Conservation (phyloP, 2,113 vertebrate species). For the Paratilapia polleni region DNA sequence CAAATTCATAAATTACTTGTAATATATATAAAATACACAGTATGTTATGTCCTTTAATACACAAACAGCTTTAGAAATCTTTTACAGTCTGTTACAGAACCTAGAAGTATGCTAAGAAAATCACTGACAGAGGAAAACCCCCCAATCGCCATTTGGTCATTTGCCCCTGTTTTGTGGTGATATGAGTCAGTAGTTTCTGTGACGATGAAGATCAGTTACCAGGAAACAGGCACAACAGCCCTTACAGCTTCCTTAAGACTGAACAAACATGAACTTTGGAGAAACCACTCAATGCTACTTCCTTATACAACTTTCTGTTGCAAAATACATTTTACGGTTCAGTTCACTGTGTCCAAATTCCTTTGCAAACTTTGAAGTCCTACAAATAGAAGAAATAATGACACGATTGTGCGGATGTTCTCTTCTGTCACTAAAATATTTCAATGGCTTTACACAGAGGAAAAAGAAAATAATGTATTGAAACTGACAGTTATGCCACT, state of each 20-base stretch:
- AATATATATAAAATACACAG: too few relatives aligned
- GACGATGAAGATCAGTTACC: background rate
- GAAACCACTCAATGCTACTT: background rate
- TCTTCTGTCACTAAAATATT: too few relatives aligned
- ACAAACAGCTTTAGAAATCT: background rate
- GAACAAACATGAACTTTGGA: background rate
- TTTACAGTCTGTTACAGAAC: background rate
- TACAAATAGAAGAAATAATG: too few relatives aligned
- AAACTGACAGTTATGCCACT: background rate
- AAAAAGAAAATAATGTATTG: too few relatives aligned
- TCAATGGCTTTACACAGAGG: too few relatives aligned
- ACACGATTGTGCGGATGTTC: background rate
- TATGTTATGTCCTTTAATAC: background rate
- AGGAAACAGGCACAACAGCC: background rate
- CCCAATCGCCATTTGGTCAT: rapidly evolving
- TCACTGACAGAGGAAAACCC: background rate
- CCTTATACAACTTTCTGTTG: background rate
- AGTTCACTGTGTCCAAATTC: background rate
- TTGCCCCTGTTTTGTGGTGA: background rate
- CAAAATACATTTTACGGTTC: background rate
- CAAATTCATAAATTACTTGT: background rate
- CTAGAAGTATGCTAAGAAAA: background rate
- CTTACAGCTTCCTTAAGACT: background rate
- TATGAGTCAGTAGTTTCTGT: background rate
- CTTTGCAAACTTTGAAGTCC: background rate